Evolutionary conservation across 2,888 invertebrate species (phyloP), one percentile per base, ranked within the genome.

Genomic region (Dinocampus coccinellae): DNA sequence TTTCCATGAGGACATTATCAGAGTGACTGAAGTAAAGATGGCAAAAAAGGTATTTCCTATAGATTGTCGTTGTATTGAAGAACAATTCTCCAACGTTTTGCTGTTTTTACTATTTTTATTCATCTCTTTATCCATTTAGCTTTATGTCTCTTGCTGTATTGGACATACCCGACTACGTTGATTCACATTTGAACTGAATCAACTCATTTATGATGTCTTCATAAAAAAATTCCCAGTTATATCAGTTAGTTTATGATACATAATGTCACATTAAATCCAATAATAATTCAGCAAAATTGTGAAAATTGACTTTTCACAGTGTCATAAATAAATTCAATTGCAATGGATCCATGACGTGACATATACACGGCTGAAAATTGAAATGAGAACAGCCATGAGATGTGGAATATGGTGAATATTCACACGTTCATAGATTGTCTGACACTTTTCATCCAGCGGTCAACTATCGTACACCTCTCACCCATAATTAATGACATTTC

Each of bases 1-100:
- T n/a, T 55, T 57, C 29, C 29, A 16, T 29, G 60, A 65, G 55
- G 47, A 68, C 67, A 68, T 68, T 60, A 68, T 68, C 47, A 36
- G 33, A 22, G n/a, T n/a, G 42, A 42, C 39, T 26, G 26, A 39
- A 66, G 57, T 16, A 53, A 55, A 24, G 65, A 55, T 66, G 36
- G 64, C 20, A n/a, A 66, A n/a, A n/a, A 47, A 55, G 20, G 24
- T 55, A 36, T 57, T 26, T 39, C 26, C 24, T 57, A 66, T 66
- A 39, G 55, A 66, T 57, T 66, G 24, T 26, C 65, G 57, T 22
- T 66, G 65, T 57, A 36, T n/a, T 47, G 47, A n/a, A 47, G 34
- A 34, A 57, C 24, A 55, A 39, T 66, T n/a, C 65, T 47, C 26
- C 11, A 24, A 11, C 52, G 33, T 33, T 39, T 57, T n/a, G n/a